phyloP scores from a whole-genome alignment of 2,888 invertebrate species.

The Tachina grossa region DNA sequence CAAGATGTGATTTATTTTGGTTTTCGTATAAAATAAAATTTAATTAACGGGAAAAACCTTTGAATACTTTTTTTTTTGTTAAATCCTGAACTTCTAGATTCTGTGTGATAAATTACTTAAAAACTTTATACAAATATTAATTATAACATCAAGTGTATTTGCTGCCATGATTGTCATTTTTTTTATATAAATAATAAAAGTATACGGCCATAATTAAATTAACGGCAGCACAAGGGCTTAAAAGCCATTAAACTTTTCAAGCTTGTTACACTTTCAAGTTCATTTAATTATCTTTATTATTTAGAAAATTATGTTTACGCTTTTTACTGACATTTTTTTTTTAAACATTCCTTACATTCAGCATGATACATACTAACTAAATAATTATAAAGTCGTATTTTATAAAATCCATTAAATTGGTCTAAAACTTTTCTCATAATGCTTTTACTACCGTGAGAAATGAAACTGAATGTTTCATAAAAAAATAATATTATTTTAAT shows the following conservation, averaged over 20 bases:
- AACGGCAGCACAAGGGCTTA: conserved; percentile 1
- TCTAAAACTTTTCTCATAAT: conserved; percentile 65
- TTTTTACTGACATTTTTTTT: conserved; percentile 23
- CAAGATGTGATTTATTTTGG: too few relatives aligned
- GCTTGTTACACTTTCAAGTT: conserved; percentile 7
- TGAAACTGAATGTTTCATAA: conserved; percentile 35
- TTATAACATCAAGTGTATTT: not conserved
- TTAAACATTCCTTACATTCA: conserved; percentile 22
- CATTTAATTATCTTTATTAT: conserved; percentile 54
- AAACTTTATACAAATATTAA: too few relatives aligned
- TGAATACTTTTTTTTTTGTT: too few relatives aligned
- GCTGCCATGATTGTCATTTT: not conserved
- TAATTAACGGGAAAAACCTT: too few relatives aligned
- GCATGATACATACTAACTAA: conserved; percentile 55
- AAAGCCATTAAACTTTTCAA: conserved; percentile 17
- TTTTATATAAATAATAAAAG: not conserved
- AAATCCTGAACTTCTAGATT: too few relatives aligned
- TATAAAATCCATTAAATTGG: conserved; percentile 65
- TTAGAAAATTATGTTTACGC: conserved; percentile 39
- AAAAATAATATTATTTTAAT: conserved; percentile 67
- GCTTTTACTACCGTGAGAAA: conserved; percentile 41
- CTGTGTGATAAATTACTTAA: too few relatives aligned
- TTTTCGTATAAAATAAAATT: too few relatives aligned
- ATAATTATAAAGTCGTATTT: conserved; percentile 56
- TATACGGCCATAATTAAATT: not conserved